A percentile compares a stretch with the other conserved stretches of the same genome.
phyloP scores from a whole-genome alignment of 2,888 invertebrate genomes.

The Strigamia maritima region DNA sequence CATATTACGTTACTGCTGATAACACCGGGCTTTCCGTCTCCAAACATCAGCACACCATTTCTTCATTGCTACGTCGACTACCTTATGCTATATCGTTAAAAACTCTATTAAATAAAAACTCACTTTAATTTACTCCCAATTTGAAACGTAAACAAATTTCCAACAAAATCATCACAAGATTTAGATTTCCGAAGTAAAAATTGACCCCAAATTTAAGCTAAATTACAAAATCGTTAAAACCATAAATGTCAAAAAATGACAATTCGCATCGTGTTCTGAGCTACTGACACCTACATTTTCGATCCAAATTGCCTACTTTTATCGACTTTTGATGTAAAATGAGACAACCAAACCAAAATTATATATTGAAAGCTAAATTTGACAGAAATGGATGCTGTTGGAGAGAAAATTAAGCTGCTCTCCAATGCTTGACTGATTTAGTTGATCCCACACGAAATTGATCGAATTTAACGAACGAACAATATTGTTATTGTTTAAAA shows the following conservation, averaged over 20 bases:
- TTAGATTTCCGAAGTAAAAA: no score
- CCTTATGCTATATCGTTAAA: background rate
- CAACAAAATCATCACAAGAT: no score
- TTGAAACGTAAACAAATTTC: no score
- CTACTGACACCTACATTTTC: background rate
- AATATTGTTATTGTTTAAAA: background rate
- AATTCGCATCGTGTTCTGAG: background rate
- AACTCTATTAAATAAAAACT: no score
- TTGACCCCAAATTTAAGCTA: no score
- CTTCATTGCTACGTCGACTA: background rate
- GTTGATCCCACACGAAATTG: background rate
- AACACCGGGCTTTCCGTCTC: background rate
- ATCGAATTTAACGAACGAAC: background rate
- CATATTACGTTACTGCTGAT: slow-evolving; percentile 27
- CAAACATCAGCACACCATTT: background rate
- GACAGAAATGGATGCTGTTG: background rate
- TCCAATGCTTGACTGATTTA: background rate
- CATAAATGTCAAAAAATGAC: no score
- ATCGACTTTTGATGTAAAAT: background rate
- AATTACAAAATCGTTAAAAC: no score
- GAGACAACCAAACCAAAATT: background rate
- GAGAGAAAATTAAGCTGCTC: background rate
- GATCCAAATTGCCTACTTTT: background rate
- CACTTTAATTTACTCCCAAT: no score
- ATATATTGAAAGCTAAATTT: slow-evolving; percentile 4